A percentile compares a stretch with the other conserved stretches of the same genome.
phyloP scores from a whole-genome alignment of 1,140 invertebrate genomes.

The Drosophila fuyamai region DNA sequence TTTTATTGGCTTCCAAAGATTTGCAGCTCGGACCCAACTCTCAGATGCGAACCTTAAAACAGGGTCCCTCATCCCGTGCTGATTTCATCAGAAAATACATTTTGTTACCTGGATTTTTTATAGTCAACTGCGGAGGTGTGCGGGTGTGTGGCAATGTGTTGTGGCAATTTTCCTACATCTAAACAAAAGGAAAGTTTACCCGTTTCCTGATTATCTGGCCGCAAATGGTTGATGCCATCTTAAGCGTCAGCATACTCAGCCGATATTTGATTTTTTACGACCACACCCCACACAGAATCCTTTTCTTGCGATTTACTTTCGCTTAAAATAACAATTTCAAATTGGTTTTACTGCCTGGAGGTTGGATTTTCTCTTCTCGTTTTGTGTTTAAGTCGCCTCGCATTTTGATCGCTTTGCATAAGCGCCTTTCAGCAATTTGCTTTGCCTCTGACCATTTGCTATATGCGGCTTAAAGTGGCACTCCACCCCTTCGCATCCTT shows the following conservation, averaged over 20 bases:
- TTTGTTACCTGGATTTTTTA: constrained; percentile 78
- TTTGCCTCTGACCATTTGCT: constrained; percentile 54
- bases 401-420: constrained; percentile 79
- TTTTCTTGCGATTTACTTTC: constrained; percentile 59
- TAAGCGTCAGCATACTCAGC: constrained; percentile 41
- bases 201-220: constrained; percentile 51
- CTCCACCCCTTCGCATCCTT: constrained; percentile 19
- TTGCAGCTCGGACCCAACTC: constrained; percentile 55
- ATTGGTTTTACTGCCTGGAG: constrained; percentile 80
- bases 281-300: constrained; percentile 12
- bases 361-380: constrained; percentile 56
- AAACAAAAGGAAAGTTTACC: constrained; percentile 39
- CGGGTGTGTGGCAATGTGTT: constrained; percentile 20
- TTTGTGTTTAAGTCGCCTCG: constrained; percentile 50
- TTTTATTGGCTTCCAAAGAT: constrained; percentile 79
- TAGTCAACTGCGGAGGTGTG: not conserved
- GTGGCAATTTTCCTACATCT: constrained; percentile 43
- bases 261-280: constrained; percentile 81
- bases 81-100: constrained; percentile 81
- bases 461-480: constrained; percentile 43
- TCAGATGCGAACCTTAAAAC: constrained; percentile 9
- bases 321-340: constrained; percentile 83
- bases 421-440: constrained; percentile 70
- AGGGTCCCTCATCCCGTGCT: constrained; percentile 50
- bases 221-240: constrained; percentile 63